phyloP scores from a whole-genome alignment of 1,140 invertebrate genomes.

The Oscheius sp. region DNA sequence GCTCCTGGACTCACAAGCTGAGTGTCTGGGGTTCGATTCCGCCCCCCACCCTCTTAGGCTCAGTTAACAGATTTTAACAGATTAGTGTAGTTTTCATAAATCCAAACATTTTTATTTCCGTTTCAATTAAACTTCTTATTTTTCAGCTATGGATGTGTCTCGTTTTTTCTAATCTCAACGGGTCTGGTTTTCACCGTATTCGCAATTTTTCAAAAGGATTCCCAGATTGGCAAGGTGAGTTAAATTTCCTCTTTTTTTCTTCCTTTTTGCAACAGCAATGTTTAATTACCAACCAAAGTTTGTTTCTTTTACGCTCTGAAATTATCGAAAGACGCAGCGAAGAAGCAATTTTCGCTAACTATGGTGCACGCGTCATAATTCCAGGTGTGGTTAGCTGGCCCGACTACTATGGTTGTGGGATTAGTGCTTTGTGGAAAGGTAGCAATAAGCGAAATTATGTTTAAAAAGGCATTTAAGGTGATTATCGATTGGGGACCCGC shows the following conservation, averaged over 20 bases:
- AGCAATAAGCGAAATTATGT: not conserved
- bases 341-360: no score
- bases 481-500: conserved; percentile 61
- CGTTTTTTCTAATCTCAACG: conserved; percentile 54
- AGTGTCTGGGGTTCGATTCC: no score
- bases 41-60: no score
- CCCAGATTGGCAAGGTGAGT: conserved; percentile 43
- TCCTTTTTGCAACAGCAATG: not conserved
- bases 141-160: conserved; percentile 58
- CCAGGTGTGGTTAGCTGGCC: conserved; percentile 59
- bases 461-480: conserved; percentile 41
- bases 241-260: not conserved
- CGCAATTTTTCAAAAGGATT: conserved; percentile 59
- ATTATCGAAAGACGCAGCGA: not conserved
- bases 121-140: not conserved
- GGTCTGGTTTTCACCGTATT: conserved; percentile 60
- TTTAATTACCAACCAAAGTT: no score
- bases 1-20: no score
- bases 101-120: no score
- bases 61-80: no score
- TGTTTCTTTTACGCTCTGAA: no score
- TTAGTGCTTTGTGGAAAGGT: conserved; percentile 51
- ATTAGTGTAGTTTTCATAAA: no score
- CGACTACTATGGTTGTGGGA: conserved; percentile 59
- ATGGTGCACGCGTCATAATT: conserved; percentile 2